These are phyloP conservation scores for Platypus cylindrus DNA, from an alignment of 2,888 invertebrate genomes.

Conservation along the genomic window DNA sequence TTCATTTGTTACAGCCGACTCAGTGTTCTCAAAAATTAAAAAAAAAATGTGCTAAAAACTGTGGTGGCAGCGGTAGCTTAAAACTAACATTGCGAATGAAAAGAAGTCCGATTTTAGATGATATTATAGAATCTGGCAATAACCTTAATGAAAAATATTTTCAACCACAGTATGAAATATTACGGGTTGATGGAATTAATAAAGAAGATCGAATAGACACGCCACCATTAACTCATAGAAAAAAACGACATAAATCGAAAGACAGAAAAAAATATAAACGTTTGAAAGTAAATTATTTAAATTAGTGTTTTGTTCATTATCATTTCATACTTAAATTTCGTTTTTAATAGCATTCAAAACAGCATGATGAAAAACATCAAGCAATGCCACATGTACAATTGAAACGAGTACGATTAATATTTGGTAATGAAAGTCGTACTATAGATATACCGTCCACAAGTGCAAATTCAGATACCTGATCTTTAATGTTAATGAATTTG, in stretches of 20 bases:
- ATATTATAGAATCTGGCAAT: slow-evolving; percentile 69
- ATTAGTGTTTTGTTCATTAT: too few species aligned
- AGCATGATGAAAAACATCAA: slow-evolving; percentile 24
- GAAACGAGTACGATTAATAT: slow-evolving; percentile 75
- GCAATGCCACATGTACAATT: slow-evolving; percentile 51
- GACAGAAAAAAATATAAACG: slow-evolving; percentile 28
- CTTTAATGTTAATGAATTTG: slow-evolving; percentile 6
- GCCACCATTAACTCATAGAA: slow-evolving; percentile 45
- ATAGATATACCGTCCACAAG: slow-evolving; percentile 74
- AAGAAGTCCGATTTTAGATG: slow-evolving; percentile 73
- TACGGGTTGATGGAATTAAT: slow-evolving; percentile 66
- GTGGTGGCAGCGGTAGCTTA: slow-evolving; percentile 43
- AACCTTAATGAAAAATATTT: slow-evolving; percentile 51
- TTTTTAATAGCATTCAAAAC: too few species aligned
- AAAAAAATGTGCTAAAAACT: slow-evolving; percentile 27
- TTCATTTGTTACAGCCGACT: slow-evolving; percentile 11
- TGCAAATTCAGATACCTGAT: slow-evolving; percentile 30
- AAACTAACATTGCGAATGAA: slow-evolving; percentile 79
- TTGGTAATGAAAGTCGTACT: slow-evolving; percentile 80
- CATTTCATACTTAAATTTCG: too few species aligned
- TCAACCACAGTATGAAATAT: slow-evolving; percentile 71
- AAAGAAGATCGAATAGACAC: slow-evolving; percentile 25
- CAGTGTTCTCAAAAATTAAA: slow-evolving; percentile 21
- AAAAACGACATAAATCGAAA: slow-evolving; percentile 49
- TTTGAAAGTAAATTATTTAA: slow-evolving; percentile 1